These are phyloP conservation scores for Oreocharis arfaki DNA, from an alignment of 2,113 vertebrate genomes.

Conservation along the genomic window DNA sequence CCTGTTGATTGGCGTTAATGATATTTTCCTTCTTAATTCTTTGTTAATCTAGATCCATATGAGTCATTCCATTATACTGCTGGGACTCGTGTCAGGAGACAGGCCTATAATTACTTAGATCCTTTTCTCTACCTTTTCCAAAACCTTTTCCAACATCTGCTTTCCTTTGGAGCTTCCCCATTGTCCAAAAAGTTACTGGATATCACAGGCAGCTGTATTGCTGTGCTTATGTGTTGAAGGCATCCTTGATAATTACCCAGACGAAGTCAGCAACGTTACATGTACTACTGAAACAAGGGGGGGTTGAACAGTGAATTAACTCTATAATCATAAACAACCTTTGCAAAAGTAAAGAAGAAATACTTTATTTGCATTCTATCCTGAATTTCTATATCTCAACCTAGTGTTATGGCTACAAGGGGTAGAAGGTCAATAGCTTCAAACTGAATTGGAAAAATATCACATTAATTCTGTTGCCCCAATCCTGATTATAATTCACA, in stretches of 20 bases:
- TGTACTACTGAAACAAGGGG: background rate
- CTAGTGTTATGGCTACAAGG: background rate
- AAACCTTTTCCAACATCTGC: background rate
- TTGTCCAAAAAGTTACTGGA: background rate
- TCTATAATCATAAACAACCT: background rate
- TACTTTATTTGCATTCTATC: background rate
- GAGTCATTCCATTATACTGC: conserved; percentile 45
- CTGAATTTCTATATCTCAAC: background rate
- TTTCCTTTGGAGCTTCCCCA: background rate
- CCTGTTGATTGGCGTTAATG: conserved; percentile 43
- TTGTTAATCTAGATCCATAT: conserved; percentile 15
- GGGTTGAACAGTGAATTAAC: background rate
- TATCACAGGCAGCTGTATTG: background rate
- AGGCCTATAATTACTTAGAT: conserved; percentile 21
- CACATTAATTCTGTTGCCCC: background rate
- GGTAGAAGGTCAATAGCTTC: background rate
- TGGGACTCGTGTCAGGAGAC: background rate
- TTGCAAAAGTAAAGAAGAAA: background rate
- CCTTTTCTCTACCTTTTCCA: background rate
- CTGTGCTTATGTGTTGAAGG: background rate
- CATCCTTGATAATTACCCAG: background rate
- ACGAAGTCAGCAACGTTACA: background rate
- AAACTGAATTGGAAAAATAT: background rate
- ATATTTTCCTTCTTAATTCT: conserved; percentile 42
- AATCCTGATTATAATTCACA: background rate